Conservation (phyloP, 2,797 vertebrate genomes). For the Characodon lateralis region DNA sequence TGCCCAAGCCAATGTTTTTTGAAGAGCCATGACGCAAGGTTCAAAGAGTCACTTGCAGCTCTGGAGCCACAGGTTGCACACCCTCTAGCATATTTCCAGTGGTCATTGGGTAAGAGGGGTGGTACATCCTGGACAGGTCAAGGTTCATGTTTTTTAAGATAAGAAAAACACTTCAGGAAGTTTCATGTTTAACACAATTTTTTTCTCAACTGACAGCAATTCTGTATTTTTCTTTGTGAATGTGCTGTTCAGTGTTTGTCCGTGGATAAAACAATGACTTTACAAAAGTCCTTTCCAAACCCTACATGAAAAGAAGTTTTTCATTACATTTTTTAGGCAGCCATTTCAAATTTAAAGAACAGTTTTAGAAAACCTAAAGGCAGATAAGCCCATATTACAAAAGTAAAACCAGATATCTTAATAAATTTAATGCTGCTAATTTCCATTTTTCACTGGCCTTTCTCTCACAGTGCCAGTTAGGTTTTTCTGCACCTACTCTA, state of each 20-base stretch:
- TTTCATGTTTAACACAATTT: too few species aligned
- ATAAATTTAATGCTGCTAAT: background rate
- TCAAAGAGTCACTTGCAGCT: too few species aligned
- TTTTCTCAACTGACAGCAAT: background rate
- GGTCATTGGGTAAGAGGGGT: too few species aligned
- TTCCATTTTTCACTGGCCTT: background rate
- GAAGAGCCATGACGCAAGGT: too few species aligned
- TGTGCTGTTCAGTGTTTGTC: background rate
- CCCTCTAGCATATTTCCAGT: too few species aligned
- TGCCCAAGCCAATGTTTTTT: too few species aligned
- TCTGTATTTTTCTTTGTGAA: background rate
- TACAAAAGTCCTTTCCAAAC: background rate
- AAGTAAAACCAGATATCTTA: background rate
- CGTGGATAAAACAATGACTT: background rate
- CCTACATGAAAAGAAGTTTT: background rate
- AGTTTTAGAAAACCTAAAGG: background rate
- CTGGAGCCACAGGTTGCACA: too few species aligned
- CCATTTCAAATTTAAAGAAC: background rate
- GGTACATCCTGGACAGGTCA: too few species aligned
- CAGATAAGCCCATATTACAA: background rate
- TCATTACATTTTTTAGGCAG: background rate
- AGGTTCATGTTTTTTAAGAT: too few species aligned
- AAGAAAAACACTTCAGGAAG: too few species aligned
- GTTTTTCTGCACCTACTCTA: background rate
- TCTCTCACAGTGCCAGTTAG: background rate